Conservation (phyloP, 2,113 vertebrate species). For the Colossoma macropomum region DNA sequence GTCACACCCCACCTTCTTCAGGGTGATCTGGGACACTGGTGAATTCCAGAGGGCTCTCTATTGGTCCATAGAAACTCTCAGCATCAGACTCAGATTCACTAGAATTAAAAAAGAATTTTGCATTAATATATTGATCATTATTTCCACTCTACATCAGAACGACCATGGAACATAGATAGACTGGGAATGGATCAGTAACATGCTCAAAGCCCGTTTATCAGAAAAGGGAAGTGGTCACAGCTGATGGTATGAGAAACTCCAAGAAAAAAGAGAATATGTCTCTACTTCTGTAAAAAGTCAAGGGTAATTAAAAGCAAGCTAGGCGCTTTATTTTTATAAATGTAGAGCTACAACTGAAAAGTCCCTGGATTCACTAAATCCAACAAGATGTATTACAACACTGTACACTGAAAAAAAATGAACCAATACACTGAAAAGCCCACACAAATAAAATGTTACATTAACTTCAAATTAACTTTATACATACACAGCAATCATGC, state of each 20-base stretch:
- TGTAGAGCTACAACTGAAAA: not conserved
- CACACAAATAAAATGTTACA: too few relatives aligned
- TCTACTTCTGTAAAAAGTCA: not conserved
- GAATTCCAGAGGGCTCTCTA: slow-evolving; percentile 88
- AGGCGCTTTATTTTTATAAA: slow-evolving; percentile 18
- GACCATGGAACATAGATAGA: not conserved
- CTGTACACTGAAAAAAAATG: not conserved
- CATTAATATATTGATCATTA: not conserved
- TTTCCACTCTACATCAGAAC: not conserved
- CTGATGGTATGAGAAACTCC: not conserved
- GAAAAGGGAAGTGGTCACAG: slow-evolving; percentile 50
- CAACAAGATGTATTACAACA: too few relatives aligned
- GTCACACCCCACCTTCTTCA: slow-evolving; percentile 80
- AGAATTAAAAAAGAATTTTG: slow-evolving; percentile 32
- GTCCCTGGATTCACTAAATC: not conserved
- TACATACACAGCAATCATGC: too few relatives aligned
- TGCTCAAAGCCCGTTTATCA: not conserved
- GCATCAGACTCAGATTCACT: slow-evolving; percentile 89
- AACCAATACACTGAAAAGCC: not conserved
- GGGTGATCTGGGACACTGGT: slow-evolving; percentile 77
- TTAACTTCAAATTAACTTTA: too few relatives aligned
- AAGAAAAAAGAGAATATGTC: not conserved
- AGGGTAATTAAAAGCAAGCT: not conserved
- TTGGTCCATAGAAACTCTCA: slow-evolving; percentile 90
- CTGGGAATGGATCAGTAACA: not conserved